phyloP scores from a whole-genome alignment of 2,797 vertebrate genomes.

The Rhabdomys pumilio region DNA sequence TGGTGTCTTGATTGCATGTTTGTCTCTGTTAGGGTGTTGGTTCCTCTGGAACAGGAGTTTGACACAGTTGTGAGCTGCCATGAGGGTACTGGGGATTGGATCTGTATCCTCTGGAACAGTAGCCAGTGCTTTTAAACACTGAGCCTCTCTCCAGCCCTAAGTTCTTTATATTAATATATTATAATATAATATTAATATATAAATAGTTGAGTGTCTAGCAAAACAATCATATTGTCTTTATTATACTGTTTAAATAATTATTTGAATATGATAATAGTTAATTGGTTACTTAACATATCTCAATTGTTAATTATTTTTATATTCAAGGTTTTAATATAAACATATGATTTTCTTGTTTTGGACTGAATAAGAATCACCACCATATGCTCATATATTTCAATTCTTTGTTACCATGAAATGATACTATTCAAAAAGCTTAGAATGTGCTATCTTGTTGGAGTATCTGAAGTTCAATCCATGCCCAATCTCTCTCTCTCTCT shows the following conservation, averaged over 20 bases:
- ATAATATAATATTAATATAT: too few relatives aligned
- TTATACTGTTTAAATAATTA: constrained; percentile 1
- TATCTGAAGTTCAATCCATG: neutral
- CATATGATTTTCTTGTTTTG: neutral
- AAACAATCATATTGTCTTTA: neutral
- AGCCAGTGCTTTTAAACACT: too few relatives aligned
- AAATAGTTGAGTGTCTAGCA: constrained; percentile 36
- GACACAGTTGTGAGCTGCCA: too few relatives aligned
- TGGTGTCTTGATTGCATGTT: too few relatives aligned
- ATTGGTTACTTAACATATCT: neutral
- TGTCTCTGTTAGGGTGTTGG: too few relatives aligned
- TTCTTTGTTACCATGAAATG: neutral
- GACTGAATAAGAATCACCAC: neutral
- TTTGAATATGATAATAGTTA: constrained; percentile 37
- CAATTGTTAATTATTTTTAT: neutral
- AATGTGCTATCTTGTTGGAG: neutral
- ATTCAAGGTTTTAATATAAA: neutral
- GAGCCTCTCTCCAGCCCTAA: too few relatives aligned
- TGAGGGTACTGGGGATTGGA: too few relatives aligned
- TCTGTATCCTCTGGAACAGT: too few relatives aligned
- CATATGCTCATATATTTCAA: neutral
- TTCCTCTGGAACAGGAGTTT: too few relatives aligned
- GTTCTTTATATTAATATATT: too few relatives aligned
- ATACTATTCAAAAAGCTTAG: neutral
- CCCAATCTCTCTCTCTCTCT: neutral